Conservation (phyloP, 2,888 invertebrate species). For the Drosophila buzzatii region DNA sequence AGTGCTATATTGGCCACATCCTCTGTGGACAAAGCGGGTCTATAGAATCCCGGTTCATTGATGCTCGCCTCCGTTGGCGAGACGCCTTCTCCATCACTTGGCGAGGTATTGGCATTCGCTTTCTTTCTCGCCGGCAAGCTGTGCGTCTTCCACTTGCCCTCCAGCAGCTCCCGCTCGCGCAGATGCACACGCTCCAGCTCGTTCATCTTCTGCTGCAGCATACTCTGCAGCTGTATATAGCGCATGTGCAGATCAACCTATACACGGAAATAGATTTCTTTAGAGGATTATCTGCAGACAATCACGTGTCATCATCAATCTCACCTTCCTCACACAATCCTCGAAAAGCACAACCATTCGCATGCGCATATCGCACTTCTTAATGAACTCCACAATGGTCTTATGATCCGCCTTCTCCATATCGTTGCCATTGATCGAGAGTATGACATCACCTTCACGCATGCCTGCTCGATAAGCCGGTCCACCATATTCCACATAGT, state of each 20-base stretch:
- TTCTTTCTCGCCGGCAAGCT: conserved; percentile 94
- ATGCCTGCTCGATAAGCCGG: conserved; percentile 97
- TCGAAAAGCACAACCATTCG: conserved; percentile 98
- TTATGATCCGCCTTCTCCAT: conserved; percentile 98
- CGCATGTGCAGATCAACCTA: conserved; percentile 94
- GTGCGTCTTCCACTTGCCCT: conserved; percentile 95
- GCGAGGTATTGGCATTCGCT: conserved; percentile 87
- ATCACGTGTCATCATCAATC: background rate
- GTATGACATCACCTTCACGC: conserved; percentile 97
- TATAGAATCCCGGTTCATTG: conserved; percentile 87
- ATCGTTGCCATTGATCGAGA: conserved; percentile 97
- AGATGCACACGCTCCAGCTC: conserved; percentile 93
- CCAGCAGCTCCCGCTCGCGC: conserved; percentile 92
- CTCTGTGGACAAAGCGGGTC: conserved; percentile 93
- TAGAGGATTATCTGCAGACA: background rate
- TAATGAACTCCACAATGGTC: conserved; percentile 95
- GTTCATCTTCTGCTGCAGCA: conserved; percentile 93
- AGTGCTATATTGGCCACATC: conserved; percentile 87
- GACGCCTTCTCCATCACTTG: conserved; percentile 85
- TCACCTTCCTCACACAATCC: conserved; percentile 96
- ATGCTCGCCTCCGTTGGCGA: conserved; percentile 86
- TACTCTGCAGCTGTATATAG: conserved; percentile 94
- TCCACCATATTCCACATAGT: conserved; percentile 96
- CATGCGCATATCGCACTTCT: conserved; percentile 95
- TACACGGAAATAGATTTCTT: background rate